A percentile compares a stretch with the other conserved stretches of the same genome.
phyloP scores from a whole-genome alignment of 1,140 invertebrate species.

The Drosophila quadrilineata region DNA sequence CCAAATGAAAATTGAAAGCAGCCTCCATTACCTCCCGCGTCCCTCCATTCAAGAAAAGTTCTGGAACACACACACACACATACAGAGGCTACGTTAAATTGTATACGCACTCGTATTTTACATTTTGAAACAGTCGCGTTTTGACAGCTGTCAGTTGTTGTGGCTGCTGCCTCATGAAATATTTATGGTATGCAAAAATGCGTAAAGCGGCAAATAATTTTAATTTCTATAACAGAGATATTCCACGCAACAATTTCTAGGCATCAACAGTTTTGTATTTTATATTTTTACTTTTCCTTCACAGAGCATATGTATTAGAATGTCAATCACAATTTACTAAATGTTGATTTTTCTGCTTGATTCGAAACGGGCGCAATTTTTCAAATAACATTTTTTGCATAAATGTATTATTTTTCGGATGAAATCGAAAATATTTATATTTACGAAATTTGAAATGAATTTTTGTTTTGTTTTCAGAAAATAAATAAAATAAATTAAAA shows the following conservation, averaged over 20 bases:
- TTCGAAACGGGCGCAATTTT: no score
- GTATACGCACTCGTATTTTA: slow-evolving; percentile 32
- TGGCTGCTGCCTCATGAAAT: slow-evolving; percentile 68
- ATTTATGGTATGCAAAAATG: slow-evolving; percentile 63
- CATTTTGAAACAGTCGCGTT: slow-evolving; percentile 63
- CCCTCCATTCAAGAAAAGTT: no score
- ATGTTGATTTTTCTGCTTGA: no score
- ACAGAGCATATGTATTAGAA: no score
- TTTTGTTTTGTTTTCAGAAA: no score
- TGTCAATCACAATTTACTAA: no score
- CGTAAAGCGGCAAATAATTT: slow-evolving; percentile 51
- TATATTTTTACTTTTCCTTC: no score
- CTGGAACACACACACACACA: neutral
- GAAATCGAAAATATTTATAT: no score
- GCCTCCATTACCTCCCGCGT: neutral
- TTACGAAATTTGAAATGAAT: no score
- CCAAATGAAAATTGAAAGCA: slow-evolving; percentile 54
- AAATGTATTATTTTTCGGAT: no score
- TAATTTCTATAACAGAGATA: slow-evolving; percentile 41
- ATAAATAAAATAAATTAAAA: no score
- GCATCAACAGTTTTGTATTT: slow-evolving; percentile 3
- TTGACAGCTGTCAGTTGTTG: slow-evolving; percentile 74
- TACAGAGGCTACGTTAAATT: slow-evolving; percentile 32
- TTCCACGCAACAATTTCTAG: slow-evolving; percentile 1
- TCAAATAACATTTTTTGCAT: no score